These are phyloP conservation scores for Candoia aspera DNA, from an alignment of 2,113 vertebrate genomes.

Conservation along the genomic window DNA sequence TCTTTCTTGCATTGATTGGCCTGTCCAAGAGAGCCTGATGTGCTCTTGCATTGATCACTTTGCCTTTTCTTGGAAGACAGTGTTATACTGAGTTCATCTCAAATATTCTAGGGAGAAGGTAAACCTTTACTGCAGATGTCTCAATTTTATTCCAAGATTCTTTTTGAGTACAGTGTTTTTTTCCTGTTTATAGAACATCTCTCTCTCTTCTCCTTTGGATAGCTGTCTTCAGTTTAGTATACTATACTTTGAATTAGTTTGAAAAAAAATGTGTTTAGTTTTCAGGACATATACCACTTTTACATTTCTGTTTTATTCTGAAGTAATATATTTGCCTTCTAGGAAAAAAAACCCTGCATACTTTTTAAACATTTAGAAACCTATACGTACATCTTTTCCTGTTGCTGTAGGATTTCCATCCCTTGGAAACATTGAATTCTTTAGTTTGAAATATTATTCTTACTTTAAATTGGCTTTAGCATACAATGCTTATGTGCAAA, in stretches of 20 bases:
- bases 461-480: constrained; percentile 16
- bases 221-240: constrained; percentile 52
- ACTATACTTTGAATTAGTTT: constrained; percentile 39
- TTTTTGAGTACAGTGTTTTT: constrained; percentile 63
- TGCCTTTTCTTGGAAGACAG: constrained; percentile 90
- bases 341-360: constrained; percentile 61
- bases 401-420: constrained; percentile 46
- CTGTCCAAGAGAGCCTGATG: constrained; percentile 95
- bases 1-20: constrained; percentile 99
- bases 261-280: constrained; percentile 57
- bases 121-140: constrained; percentile 84
- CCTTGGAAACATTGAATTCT: background rate
- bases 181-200: constrained; percentile 38
- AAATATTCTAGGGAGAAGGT: constrained; percentile 83
- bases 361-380: constrained; percentile 60
- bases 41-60: constrained; percentile 96
- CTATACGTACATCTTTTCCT: constrained; percentile 42
- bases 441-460: constrained; percentile 27
- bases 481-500: constrained; percentile 27
- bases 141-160: constrained; percentile 80
- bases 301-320: constrained; percentile 62
- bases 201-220: constrained; percentile 50
- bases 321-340: constrained; percentile 64
- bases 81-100: constrained; percentile 93
- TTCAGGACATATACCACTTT: constrained; percentile 52